A percentile compares a stretch with the other conserved stretches of the same genome.
Evolutionary conservation across 2,113 vertebrate genomes (phyloP).

Genomic region (Triplophysa rosa): DNA sequence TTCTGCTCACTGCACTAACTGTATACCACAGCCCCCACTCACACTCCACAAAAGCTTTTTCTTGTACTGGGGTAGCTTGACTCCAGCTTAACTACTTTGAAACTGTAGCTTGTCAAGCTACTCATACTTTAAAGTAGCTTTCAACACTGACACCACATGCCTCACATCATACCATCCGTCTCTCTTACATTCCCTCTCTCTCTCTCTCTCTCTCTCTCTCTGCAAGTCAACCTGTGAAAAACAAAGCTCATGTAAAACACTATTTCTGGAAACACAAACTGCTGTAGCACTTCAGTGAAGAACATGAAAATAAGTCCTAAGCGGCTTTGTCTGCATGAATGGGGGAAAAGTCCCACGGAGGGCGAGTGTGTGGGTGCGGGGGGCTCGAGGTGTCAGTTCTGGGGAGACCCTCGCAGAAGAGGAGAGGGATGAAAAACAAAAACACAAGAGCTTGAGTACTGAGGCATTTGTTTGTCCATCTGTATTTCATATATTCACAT

Average conservation of each 20-base stretch:
- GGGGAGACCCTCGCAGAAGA: slow-evolving; percentile 13
- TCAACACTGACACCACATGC: not conserved
- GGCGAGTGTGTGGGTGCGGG: not conserved
- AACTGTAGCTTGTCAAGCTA: not conserved
- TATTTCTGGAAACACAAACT: slow-evolving; percentile 25
- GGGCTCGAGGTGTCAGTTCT: not conserved
- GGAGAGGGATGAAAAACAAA: not conserved
- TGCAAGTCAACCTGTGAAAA: slow-evolving; percentile 11
- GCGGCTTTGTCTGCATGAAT: slow-evolving; percentile 4
- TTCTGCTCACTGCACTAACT: too few relatives aligned
- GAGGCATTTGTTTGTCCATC: not conserved
- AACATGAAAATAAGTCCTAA: slow-evolving; percentile 17
- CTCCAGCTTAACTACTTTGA: not conserved
- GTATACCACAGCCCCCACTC: too few relatives aligned
- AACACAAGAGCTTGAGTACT: slow-evolving; percentile 1
- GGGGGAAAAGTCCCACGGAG: slow-evolving; percentile 14
- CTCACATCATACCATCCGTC: slow-evolving; percentile 16
- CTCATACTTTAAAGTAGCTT: not conserved
- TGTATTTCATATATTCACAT: not conserved
- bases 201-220: slow-evolving; percentile 9
- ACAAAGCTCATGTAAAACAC: slow-evolving; percentile 13
- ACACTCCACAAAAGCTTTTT: too few relatives aligned
- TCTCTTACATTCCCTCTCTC: not conserved
- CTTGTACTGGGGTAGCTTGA: not conserved
- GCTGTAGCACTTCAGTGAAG: slow-evolving; percentile 8